Evolutionary conservation across 2,888 invertebrate species (phyloP), one percentile per base, ranked within the genome.

Genomic region (Yponomeuta plumbellus): DNA sequence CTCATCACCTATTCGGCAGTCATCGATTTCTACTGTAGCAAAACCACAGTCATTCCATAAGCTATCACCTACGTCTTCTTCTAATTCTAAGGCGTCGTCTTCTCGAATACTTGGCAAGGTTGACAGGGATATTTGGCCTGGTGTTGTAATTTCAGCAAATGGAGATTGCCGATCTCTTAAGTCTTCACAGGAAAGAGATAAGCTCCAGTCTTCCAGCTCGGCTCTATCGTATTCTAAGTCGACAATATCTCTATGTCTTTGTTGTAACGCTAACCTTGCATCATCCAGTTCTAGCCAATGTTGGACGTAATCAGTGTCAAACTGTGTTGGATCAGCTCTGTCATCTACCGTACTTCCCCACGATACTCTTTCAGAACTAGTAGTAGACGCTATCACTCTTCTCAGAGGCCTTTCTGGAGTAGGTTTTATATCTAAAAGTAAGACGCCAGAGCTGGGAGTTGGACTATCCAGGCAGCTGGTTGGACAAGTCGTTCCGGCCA

Each of bases 171-270:
- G 81, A 71, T 94, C 93, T 73, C 92, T 88, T 68, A 95, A 88
- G 81, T 95, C 95, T 78, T 95, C 95, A 71, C 92, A 94, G 0
- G 95, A 95, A 69, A 95, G 83, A 62, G 94, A 94, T 77, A 95
- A 88, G 78, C 95, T 95, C 96, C 96, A 96, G 80, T 96, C 95
- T 83, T 96, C 95, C 70, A 96, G 84, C 80, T 96, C 96, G 3
- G 95, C 94, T 72, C 94, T 92, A 76, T 95, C 95, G 76, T 95
- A 95, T 80, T 95, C 95, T 74, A 95, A 84, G 78, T 95, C 94
- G 34, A 94, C 91, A 72, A 94, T 81, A 76, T 94, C 94, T 68
- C 94, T 90, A 78, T 94, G 94, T 72, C 94, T 93, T 74, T 94
- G 94, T 73, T 94, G 94, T 44, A 94, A 76, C 4, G 94, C 93